These are phyloP conservation scores for Allobates femoralis DNA, from an alignment of 2,797 vertebrate species.

Conservation along the genomic window DNA sequence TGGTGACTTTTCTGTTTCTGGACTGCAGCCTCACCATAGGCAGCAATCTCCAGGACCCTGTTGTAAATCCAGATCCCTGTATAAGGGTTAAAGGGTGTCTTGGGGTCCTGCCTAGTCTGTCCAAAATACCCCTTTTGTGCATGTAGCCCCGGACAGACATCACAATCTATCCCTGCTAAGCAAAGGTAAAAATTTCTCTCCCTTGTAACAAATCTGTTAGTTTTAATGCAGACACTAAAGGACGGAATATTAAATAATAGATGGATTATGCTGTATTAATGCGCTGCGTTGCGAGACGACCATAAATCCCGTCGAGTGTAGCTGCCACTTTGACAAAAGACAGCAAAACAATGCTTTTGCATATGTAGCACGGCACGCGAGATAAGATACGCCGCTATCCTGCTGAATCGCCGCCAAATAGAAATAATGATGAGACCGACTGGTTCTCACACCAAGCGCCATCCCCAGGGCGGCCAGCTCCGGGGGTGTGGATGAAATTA, in stretches of 20 bases:
- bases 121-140: too few relatives aligned
- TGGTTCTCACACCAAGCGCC: background rate
- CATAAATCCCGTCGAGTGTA: constrained; percentile 49
- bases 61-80: too few relatives aligned
- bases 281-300: background rate
- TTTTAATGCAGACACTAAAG: constrained; percentile 39
- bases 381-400: constrained; percentile 50
- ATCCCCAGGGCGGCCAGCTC: background rate
- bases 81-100: too few relatives aligned
- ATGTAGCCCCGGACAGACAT: too few relatives aligned
- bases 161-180: too few relatives aligned
- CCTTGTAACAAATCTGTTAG: constrained; percentile 34
- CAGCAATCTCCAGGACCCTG: too few relatives aligned
- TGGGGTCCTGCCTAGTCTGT: too few relatives aligned
- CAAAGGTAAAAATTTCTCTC: background rate
- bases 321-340: constrained; percentile 60
- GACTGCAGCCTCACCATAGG: too few relatives aligned
- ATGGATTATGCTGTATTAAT: constrained; percentile 54
- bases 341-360: constrained; percentile 34
- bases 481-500: constrained; percentile 39
- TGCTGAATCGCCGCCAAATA: constrained; percentile 23
- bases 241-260: constrained; percentile 55
- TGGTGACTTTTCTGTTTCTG: too few relatives aligned
- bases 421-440: background rate
- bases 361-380: constrained; percentile 33